phyloP scores from a whole-genome alignment of 2,113 vertebrate species.

The Myiozetetes cayanensis region DNA sequence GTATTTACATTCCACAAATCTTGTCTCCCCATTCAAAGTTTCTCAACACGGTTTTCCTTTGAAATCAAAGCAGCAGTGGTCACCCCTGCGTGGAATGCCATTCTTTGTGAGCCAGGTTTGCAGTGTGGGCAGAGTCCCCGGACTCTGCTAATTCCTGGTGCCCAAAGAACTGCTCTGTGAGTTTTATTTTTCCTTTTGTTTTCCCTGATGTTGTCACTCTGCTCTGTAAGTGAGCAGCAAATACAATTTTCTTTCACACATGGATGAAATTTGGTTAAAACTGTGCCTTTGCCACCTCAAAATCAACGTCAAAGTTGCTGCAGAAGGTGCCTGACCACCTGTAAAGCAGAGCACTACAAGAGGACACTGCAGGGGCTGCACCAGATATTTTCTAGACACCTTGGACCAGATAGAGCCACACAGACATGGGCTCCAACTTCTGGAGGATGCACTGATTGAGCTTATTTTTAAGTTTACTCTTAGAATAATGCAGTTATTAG shows the following conservation, averaged over 20 bases:
- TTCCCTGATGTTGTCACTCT: not conserved
- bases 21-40: not conserved
- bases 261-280: not conserved
- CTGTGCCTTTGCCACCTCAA: not conserved
- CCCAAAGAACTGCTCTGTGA: not conserved
- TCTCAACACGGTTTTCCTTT: not conserved
- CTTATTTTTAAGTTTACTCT: not conserved
- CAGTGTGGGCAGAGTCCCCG: fast-evolving
- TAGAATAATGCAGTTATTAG: not conserved
- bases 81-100: not conserved
- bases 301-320: not conserved
- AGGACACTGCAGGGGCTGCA: fast-evolving
- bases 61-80: not conserved
- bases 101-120: not conserved
- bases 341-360: not conserved
- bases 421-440: not conserved
- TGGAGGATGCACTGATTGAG: not conserved
- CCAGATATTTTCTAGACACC: not conserved
- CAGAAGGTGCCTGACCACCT: not conserved
- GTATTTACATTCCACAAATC: constrained; percentile 2
- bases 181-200: not conserved
- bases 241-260: not conserved
- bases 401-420: not conserved
- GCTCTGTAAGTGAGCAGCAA: not conserved
- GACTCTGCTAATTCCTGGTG: not conserved